Evolutionary conservation across 2,888 invertebrate genomes (phyloP).

Genomic region (Pseudococcus longispinus): DNA sequence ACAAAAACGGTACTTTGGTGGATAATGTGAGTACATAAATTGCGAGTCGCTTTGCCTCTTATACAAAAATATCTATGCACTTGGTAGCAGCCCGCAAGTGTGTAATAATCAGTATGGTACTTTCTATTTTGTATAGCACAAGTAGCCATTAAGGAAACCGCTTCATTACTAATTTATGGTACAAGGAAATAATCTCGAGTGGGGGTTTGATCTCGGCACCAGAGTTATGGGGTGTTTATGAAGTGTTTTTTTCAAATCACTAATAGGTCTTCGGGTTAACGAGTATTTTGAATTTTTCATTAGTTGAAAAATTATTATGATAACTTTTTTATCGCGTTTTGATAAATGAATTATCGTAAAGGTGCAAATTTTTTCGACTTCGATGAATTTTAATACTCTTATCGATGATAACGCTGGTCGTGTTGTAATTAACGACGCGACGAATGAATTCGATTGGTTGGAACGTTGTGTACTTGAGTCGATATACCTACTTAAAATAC

Average conservation of each 20-base stretch:
- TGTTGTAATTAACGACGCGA: background rate
- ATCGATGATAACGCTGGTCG: constrained; percentile 10
- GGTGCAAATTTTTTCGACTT: background rate
- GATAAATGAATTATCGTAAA: background rate
- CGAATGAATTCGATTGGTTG: background rate
- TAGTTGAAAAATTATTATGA: background rate
- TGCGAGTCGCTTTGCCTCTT: background rate
- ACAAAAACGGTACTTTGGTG: background rate
- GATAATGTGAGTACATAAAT: constrained; percentile 6
- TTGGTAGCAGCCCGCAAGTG: background rate
- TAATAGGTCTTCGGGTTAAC: background rate
- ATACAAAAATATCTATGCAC: background rate
- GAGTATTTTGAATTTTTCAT: background rate
- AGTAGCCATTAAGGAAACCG: background rate
- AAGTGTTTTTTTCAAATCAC: background rate
- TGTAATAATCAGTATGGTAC: background rate
- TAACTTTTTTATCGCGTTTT: background rate
- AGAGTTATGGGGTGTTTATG: background rate
- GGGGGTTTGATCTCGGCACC: background rate
- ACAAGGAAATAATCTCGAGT: background rate
- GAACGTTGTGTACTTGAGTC: background rate
- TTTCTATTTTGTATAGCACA: background rate
- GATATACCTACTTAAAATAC: background rate
- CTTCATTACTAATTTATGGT: background rate
- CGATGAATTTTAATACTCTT: background rate